These are phyloP conservation scores for Pseudomyrmex cubaensis DNA, from an alignment of 1,140 invertebrate genomes.

Conservation along the genomic window DNA sequence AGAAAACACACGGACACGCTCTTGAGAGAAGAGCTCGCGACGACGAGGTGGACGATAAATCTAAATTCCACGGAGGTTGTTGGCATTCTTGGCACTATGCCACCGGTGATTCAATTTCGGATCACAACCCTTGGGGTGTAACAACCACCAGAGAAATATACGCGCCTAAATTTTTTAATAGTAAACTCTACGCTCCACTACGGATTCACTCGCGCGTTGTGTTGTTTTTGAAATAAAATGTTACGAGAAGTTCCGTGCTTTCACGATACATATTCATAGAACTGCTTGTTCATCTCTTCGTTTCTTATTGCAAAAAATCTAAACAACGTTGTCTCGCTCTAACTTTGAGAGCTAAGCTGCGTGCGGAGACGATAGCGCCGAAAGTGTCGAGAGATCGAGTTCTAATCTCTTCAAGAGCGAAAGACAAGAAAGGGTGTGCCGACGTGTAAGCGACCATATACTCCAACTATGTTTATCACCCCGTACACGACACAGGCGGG, in stretches of 20 bases:
- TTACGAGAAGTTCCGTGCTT: not conserved
- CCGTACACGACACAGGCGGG: conserved; percentile 11
- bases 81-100: conserved; percentile 22
- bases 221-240: not conserved
- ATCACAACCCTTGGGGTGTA: conserved; percentile 17
- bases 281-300: too few relatives aligned
- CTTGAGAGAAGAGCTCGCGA: not conserved
- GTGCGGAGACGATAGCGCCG: not conserved
- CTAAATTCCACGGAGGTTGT: conserved; percentile 23
- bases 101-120: conserved; percentile 42
- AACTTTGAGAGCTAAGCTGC: too few relatives aligned
- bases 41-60: conserved; percentile 20
- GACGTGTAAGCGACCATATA: conserved; percentile 21
- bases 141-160: conserved; percentile 10
- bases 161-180: not conserved
- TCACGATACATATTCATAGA: too few relatives aligned
- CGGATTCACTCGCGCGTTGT: not conserved
- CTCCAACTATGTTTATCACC: conserved; percentile 36
- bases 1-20: not conserved
- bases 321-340: not conserved
- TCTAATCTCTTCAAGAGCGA: not conserved
- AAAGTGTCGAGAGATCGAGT: not conserved
- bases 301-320: not conserved
- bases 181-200: not conserved
- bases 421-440: conserved; percentile 9